Evolutionary conservation across 2,797 vertebrate species (phyloP).

Genomic region (Orestias chungarensis): DNA sequence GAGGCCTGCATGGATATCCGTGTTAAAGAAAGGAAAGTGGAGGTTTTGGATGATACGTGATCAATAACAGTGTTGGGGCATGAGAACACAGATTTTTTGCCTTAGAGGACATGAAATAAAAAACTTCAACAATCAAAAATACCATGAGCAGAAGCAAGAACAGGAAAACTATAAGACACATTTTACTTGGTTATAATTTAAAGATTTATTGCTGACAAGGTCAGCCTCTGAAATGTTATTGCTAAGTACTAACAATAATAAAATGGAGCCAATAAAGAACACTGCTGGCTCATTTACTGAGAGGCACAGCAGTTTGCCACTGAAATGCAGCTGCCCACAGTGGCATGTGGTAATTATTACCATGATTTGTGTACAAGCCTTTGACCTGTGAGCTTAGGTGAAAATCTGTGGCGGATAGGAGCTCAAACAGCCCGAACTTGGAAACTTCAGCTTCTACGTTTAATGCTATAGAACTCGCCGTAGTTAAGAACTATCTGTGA

Average conservation of each 20-base stretch:
- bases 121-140: background rate
- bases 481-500: slow-evolving; percentile 11
- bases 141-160: background rate
- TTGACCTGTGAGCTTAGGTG: slow-evolving; percentile 5
- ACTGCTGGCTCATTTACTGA: background rate
- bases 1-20: too few relatives aligned
- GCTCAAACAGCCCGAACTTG: background rate
- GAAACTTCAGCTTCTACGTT: background rate
- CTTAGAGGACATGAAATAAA: background rate
- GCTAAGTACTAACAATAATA: background rate
- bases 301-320: background rate
- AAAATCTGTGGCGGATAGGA: background rate
- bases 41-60: too few relatives aligned
- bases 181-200: background rate
- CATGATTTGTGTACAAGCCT: slow-evolving; percentile 11
- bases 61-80: background rate
- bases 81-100: background rate
- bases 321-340: slow-evolving; percentile 1
- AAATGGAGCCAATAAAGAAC: slow-evolving; percentile 1
- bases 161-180: background rate
- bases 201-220: background rate
- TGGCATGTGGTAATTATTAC: slow-evolving; percentile 16
- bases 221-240: slow-evolving; percentile 9
- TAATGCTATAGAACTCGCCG: slow-evolving; percentile 1
- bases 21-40: too few relatives aligned